Evolutionary conservation across 2,888 invertebrate species (phyloP).

Genomic region (Drosophila cognata): DNA sequence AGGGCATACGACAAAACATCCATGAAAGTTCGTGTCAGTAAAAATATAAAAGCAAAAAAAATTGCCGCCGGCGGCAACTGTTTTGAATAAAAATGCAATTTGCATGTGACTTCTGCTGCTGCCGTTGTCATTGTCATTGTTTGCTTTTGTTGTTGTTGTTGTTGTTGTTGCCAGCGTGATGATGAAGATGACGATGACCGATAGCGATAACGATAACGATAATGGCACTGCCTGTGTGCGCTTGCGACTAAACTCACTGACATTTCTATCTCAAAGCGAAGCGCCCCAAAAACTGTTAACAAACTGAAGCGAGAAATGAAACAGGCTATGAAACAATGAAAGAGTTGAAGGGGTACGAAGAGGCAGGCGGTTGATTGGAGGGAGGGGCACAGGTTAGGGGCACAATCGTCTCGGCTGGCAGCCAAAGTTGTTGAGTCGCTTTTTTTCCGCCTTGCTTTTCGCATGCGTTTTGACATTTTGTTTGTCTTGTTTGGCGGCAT

Average conservation of each 20-base stretch:
- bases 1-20: not conserved
- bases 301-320: slow-evolving; percentile 30
- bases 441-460: slow-evolving; percentile 41
- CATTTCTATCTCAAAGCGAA: slow-evolving; percentile 49
- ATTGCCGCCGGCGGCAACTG: slow-evolving; percentile 6
- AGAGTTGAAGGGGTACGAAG: not conserved
- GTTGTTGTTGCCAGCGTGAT: slow-evolving; percentile 33
- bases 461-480: slow-evolving; percentile 65
- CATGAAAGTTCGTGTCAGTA: slow-evolving; percentile 13
- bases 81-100: slow-evolving; percentile 50
- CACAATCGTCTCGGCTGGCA: slow-evolving; percentile 35
- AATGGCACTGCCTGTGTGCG: slow-evolving; percentile 23
- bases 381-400: not conserved
- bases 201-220: slow-evolving; percentile 47
- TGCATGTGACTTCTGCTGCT: slow-evolving; percentile 43
- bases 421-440: slow-evolving; percentile 53
- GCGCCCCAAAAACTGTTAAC: slow-evolving; percentile 9
- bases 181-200: slow-evolving; percentile 36
- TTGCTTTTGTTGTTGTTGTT: slow-evolving; percentile 4
- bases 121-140: slow-evolving; percentile 3
- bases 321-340: slow-evolving; percentile 31
- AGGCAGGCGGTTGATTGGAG: too few species aligned
- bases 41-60: not conserved
- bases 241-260: slow-evolving; percentile 29
- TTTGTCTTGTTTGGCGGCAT: slow-evolving; percentile 59